Percentiles rank a stretch among this genome's conserved stretches.
phyloP scores from a whole-genome alignment of 2,113 vertebrate genomes.

The Podilymbus podiceps region DNA sequence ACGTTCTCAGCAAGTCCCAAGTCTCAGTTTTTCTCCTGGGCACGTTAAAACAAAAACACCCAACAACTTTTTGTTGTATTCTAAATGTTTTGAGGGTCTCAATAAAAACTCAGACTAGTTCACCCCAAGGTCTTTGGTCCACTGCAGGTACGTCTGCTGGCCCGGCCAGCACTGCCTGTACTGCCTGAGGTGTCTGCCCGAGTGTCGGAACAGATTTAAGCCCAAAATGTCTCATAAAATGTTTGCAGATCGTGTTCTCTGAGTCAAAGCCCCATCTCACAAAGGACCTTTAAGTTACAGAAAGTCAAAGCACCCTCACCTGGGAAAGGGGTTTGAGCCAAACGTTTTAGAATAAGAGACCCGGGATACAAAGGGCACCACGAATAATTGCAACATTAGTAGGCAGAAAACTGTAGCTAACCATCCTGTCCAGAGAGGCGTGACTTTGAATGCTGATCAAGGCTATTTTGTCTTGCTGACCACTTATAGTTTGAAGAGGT shows the following conservation, averaged over 20 bases:
- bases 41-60: background rate
- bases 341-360: conserved; percentile 45
- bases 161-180: background rate
- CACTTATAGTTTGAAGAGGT: conserved; percentile 57
- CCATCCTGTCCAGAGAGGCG: conserved; percentile 42
- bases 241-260: background rate
- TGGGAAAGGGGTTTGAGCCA: conserved; percentile 61
- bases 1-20: background rate
- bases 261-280: conserved; percentile 17
- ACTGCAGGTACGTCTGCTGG: accelerated
- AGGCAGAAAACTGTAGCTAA: conserved; percentile 59
- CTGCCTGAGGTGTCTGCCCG: background rate
- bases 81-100: background rate
- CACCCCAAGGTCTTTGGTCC: background rate
- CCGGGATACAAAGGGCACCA: conserved; percentile 17
- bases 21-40: background rate
- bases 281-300: conserved; percentile 59
- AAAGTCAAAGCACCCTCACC: conserved; percentile 51
- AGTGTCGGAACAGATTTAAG: background rate
- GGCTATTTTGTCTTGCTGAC: conserved; percentile 62
- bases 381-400: conserved; percentile 56
- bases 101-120: background rate
- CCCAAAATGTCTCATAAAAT: background rate
- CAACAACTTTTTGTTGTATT: background rate
- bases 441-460: conserved; percentile 64